These are phyloP conservation scores for Neodon shergylaensis DNA, from an alignment of 2,113 vertebrate species.

Conservation along the genomic window DNA sequence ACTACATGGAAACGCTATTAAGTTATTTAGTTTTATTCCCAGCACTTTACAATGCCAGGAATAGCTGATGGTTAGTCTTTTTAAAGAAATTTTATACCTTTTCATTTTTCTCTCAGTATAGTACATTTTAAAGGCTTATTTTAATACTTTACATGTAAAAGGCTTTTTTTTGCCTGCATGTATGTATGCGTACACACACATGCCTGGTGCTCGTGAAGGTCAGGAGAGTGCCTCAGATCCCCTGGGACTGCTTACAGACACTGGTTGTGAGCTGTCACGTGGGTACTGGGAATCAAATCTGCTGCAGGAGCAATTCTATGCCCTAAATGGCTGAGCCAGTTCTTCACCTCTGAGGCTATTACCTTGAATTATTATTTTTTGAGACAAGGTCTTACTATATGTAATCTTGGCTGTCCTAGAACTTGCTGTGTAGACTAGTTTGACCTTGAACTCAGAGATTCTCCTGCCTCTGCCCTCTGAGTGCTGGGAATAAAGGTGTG, in stretches of 20 bases:
- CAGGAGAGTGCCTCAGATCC: neutral
- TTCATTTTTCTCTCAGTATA: neutral
- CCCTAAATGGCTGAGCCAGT: neutral
- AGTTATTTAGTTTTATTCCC: neutral
- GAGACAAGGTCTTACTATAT: neutral
- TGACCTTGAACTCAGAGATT: neutral
- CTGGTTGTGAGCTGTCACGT: neutral
- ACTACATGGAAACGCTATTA: neutral
- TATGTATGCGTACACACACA: too few relatives aligned
- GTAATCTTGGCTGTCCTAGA: neutral
- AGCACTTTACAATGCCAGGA: neutral
- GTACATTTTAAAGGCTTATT: neutral
- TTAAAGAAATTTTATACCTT: too few relatives aligned
- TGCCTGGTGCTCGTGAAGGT: neutral
- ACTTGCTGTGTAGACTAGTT: neutral
- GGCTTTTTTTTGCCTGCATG: neutral
- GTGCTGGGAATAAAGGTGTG: neutral
- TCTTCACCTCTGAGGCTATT: neutral
- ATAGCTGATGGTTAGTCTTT: neutral
- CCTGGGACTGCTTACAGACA: neutral
- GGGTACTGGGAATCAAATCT: too few relatives aligned
- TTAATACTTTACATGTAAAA: neutral
- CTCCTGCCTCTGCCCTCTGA: neutral
- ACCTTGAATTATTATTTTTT: neutral
- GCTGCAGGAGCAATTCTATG: neutral